phyloP scores from a whole-genome alignment of 2,888 invertebrate species.

The Volucella inanis region DNA sequence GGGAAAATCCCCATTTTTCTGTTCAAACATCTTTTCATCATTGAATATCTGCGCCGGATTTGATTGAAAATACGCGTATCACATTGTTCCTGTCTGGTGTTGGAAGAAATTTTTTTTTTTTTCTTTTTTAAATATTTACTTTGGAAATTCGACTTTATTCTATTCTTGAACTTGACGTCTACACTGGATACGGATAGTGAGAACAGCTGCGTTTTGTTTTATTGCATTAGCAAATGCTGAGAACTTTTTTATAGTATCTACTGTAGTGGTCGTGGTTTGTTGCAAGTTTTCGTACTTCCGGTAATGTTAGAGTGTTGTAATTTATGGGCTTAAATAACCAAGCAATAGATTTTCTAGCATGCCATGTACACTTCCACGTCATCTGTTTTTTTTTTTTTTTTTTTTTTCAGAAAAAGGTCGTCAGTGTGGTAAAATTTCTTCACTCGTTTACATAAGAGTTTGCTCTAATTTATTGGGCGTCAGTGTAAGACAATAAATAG shows the following conservation, averaged over 20 bases:
- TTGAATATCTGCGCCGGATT: conserved; percentile 29
- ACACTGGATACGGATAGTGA: background rate
- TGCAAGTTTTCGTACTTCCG: too few relatives aligned
- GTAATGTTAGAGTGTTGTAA: too few relatives aligned
- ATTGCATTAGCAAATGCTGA: background rate
- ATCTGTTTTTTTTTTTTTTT: too few relatives aligned
- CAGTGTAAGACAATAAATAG: too few relatives aligned
- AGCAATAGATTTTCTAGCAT: too few relatives aligned
- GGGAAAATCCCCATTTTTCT: background rate
- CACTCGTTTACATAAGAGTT: too few relatives aligned
- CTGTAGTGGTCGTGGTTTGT: too few relatives aligned
- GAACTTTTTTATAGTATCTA: background rate
- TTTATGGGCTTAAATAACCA: too few relatives aligned
- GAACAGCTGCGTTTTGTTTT: conserved; percentile 36
- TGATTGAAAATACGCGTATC: conserved; percentile 14
- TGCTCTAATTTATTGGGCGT: too few relatives aligned
- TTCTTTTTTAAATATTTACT: conserved; percentile 39
- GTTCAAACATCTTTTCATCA: background rate
- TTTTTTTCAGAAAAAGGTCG: too few relatives aligned
- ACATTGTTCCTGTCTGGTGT: conserved; percentile 3
- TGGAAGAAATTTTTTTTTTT: background rate
- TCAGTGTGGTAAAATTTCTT: too few relatives aligned
- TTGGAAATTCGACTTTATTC: conserved; percentile 35
- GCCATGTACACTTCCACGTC: too few relatives aligned
- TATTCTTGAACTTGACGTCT: conserved; percentile 49